Conservation (phyloP, 2,888 invertebrate species). For the Xanthorhoe spadicearia region DNA sequence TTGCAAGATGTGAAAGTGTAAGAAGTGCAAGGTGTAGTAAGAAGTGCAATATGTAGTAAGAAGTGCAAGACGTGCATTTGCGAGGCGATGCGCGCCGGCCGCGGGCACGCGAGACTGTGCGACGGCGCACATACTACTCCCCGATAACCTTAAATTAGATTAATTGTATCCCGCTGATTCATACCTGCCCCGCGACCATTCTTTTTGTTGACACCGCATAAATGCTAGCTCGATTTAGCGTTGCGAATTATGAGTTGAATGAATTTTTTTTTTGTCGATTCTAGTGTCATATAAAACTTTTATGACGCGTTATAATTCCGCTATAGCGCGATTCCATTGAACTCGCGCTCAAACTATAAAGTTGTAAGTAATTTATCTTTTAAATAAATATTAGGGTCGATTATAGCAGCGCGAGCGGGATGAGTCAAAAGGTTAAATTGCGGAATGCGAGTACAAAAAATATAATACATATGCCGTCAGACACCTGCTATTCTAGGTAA, state of each 20-base stretch:
- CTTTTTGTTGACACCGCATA: slow-evolving; percentile 73
- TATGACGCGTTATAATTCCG: slow-evolving; percentile 29
- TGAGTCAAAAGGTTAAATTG: slow-evolving; percentile 34
- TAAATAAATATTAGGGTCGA: slow-evolving; percentile 25
- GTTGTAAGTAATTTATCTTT: slow-evolving; percentile 20
- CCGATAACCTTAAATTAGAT: slow-evolving; percentile 84
- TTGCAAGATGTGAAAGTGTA: slow-evolving; percentile 34
- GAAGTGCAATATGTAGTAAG: slow-evolving; percentile 35
- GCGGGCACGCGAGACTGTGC: slow-evolving; percentile 78
- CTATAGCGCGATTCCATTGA: slow-evolving; percentile 28
- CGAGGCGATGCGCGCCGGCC: slow-evolving; percentile 58
- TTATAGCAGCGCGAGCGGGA: slow-evolving; percentile 23
- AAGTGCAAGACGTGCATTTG: slow-evolving; percentile 50
- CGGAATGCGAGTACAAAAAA: slow-evolving; percentile 37
- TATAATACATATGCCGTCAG: slow-evolving; percentile 40
- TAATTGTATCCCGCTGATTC: slow-evolving; percentile 83
- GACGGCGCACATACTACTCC: slow-evolving; percentile 72
- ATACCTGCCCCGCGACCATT: slow-evolving; percentile 68
- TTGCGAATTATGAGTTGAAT: slow-evolving; percentile 65
- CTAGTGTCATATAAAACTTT: slow-evolving; percentile 34
- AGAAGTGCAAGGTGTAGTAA: slow-evolving; percentile 45
- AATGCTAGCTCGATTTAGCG: slow-evolving; percentile 75
- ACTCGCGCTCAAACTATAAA: slow-evolving; percentile 23
- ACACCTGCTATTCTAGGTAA: slow-evolving; percentile 39
- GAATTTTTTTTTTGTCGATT: slow-evolving; percentile 54